Evolutionary conservation across 2,797 vertebrate species (phyloP).

Genomic region (Pantherophis vulpinus): DNA sequence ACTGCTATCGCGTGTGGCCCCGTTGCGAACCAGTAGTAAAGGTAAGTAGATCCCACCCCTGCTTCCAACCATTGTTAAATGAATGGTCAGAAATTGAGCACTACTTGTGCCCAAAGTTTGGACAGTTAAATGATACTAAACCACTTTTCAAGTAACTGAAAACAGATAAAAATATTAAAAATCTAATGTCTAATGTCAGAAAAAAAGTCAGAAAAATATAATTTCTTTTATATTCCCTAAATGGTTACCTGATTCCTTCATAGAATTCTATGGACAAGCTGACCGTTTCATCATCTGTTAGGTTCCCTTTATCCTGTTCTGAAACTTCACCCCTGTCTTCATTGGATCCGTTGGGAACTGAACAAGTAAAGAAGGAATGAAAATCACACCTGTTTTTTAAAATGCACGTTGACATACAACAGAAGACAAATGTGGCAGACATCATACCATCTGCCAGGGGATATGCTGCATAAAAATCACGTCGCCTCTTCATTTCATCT

Average conservation of each 20-base stretch:
- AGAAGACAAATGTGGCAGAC: background rate
- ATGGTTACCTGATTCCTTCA: constrained; percentile 66
- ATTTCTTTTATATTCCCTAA: background rate
- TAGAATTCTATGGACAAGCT: constrained; percentile 82
- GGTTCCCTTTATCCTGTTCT: constrained; percentile 68
- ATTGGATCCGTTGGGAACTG: constrained; percentile 73
- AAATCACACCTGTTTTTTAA: background rate
- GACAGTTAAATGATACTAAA: background rate
- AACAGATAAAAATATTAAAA: background rate
- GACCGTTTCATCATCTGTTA: constrained; percentile 77
- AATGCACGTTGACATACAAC: background rate
- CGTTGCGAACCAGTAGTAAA: too few species aligned
- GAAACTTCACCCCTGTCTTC: constrained; percentile 72
- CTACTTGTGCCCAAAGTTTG: too few species aligned
- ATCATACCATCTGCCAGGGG: constrained; percentile 74
- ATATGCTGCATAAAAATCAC: constrained; percentile 76
- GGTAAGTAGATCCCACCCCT: too few species aligned
- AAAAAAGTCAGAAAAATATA: background rate
- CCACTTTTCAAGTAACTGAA: background rate
- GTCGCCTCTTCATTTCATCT: constrained; percentile 83
- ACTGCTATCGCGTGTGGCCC: too few species aligned
- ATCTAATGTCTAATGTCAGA: background rate
- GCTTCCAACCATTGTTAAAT: too few species aligned
- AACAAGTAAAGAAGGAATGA: background rate
- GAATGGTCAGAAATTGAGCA: too few species aligned